Evolutionary conservation across 2,888 invertebrate genomes (phyloP).

Genomic region (Dryobota labecula): DNA sequence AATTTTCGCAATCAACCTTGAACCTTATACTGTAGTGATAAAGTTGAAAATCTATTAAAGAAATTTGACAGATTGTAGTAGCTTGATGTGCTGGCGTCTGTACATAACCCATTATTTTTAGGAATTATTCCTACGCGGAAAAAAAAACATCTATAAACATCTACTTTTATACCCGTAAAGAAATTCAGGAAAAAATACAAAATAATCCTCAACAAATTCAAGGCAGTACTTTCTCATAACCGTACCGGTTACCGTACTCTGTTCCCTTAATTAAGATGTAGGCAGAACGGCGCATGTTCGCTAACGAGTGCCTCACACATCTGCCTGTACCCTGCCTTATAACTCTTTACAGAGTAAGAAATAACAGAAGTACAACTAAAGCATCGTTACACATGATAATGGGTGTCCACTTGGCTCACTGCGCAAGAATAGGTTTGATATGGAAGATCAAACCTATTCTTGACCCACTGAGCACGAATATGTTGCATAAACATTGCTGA

Average conservation of each 20-base stretch:
- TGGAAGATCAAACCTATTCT: too few species aligned
- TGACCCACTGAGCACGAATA: too few species aligned
- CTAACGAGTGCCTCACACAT: constrained; percentile 87
- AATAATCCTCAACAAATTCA: background rate
- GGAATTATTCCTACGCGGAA: background rate
- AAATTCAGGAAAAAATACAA: background rate
- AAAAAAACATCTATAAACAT: background rate
- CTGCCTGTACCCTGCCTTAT: constrained; percentile 71
- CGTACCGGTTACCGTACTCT: constrained; percentile 62
- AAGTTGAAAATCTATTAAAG: too few species aligned
- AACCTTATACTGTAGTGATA: too few species aligned
- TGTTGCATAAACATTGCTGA: too few species aligned
- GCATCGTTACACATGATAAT: background rate
- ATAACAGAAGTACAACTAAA: constrained; percentile 33
- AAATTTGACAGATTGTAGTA: too few species aligned
- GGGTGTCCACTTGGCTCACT: background rate
- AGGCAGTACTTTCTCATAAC: constrained; percentile 61
- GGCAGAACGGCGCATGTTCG: constrained; percentile 84
- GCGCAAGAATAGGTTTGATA: background rate
- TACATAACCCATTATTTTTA: background rate
- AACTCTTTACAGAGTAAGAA: constrained; percentile 21
- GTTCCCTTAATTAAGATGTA: constrained; percentile 88
- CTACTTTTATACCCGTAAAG: background rate
- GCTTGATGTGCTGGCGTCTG: too few species aligned
- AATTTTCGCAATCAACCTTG: too few species aligned